Evolutionary conservation across 2,113 vertebrate species (phyloP), one percentile per base, ranked within the genome.

Genomic region (Litocranius walleri): DNA sequence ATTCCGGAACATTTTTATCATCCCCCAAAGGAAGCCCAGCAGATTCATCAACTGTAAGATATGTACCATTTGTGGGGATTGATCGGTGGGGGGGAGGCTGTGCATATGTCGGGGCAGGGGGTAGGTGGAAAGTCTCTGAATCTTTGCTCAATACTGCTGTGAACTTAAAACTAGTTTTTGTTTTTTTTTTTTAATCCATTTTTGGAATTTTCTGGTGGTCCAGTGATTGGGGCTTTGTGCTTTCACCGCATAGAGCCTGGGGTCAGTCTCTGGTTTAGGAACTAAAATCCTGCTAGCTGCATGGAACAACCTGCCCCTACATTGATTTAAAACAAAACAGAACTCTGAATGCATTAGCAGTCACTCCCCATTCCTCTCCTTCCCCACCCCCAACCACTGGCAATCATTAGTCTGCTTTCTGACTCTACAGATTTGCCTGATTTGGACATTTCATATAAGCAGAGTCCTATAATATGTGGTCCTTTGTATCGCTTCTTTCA

Each of bases 1-100:
- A 90, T 93, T 86, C 82, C 17, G 78, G 74, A 94, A 91, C 33
- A 29, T 93, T 95, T 61, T 74, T 43, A 6, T 48, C 17, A 29
- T 30, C 81, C 45, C 21, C 1, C 19, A 48, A 82, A 29, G 62
- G 64, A 91, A 57, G 27, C 33, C 30, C 27, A 48, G 59, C 15
- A 43, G 45, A 33, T 45, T 90, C 27, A 43, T 82, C 77, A 23
- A 0, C 36, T 64, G 56, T 43, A 45, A 92, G 43, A 57, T 59
- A 33, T 25, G 33, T 8, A 40, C 23, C 4, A 13, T 29, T 88
- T 2, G 2, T 33, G 50, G 30, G 3, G 19, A 27, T n/a, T 43
- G 67, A 52, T 11, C 14, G 1, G n/a, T n/a, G n/a, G n/a, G 15
- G n/a, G 27, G 30, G 57, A 61, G 78, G 62, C 25, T 52, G 14